phyloP scores from a whole-genome alignment of 2,113 vertebrate genomes.

The Australoheros scitulus region DNA sequence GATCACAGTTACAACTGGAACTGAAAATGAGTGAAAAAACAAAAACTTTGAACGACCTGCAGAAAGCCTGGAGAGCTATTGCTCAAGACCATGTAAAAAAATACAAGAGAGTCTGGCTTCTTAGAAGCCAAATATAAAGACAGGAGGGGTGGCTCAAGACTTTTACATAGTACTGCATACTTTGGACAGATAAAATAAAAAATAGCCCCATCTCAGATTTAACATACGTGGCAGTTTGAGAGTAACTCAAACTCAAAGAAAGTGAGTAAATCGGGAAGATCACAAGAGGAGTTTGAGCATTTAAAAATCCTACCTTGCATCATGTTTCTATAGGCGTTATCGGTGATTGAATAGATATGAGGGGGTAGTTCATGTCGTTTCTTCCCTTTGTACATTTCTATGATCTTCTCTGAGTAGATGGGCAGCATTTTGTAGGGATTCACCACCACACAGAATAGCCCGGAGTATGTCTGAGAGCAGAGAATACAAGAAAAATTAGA shows the following conservation, averaged over 20 bases:
- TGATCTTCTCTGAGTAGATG: constrained; percentile 97
- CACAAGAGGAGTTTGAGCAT: not conserved
- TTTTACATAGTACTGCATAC: not conserved
- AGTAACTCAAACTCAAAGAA: not conserved
- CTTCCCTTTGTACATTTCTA: constrained; percentile 99
- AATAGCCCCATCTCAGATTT: not conserved
- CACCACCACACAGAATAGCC: constrained; percentile 96
- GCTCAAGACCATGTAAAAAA: not conserved
- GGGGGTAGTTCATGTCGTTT: constrained; percentile 96
- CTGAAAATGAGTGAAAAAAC: not conserved
- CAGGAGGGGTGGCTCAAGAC: not conserved
- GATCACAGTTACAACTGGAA: too few relatives aligned
- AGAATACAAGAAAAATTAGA: not conserved
- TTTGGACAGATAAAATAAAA: not conserved
- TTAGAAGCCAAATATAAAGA: not conserved
- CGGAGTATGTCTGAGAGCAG: constrained; percentile 91
- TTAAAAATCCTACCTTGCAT: constrained; percentile 86
- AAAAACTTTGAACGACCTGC: not conserved
- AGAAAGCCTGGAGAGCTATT: not conserved
- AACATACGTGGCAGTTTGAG: not conserved
- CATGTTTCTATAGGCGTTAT: constrained; percentile 98
- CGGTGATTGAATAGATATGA: constrained; percentile 94
- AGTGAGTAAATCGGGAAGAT: not conserved
- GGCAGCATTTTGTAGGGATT: constrained; percentile 97
- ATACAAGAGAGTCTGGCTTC: not conserved